Percentiles rank a stretch among this genome's conserved stretches.
phyloP scores from a whole-genome alignment of 2,888 invertebrate genomes.

The Nephrotoma guestfalica region DNA sequence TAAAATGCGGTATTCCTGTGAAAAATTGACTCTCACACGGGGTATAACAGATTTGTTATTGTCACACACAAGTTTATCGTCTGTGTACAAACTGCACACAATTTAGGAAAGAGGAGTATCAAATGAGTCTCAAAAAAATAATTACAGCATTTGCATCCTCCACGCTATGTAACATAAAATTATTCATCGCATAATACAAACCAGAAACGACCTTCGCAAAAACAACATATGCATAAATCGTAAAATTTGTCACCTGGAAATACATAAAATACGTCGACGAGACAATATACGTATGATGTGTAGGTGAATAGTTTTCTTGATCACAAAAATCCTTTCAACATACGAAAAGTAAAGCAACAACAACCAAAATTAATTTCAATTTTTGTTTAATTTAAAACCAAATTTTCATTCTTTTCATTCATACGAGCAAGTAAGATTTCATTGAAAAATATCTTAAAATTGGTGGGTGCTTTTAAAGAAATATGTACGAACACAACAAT shows the following conservation, averaged over 20 bases:
- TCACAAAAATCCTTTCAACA: background rate
- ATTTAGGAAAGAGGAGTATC: too few relatives aligned
- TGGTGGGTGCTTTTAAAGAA: background rate
- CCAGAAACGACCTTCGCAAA: background rate
- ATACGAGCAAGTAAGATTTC: background rate
- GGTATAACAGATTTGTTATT: too few relatives aligned
- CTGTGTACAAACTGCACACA: too few relatives aligned
- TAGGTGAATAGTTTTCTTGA: background rate
- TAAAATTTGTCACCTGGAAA: background rate
- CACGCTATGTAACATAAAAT: background rate
- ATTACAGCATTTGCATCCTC: background rate
- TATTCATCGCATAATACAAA: background rate
- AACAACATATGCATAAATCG: background rate
- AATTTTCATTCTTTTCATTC: background rate
- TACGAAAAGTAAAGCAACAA: background rate
- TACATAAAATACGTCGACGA: background rate
- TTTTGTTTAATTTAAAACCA: background rate
- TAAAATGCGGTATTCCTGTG: too few relatives aligned
- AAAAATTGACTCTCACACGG: too few relatives aligned
- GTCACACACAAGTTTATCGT: too few relatives aligned
- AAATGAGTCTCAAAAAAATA: too few relatives aligned
- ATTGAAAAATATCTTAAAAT: background rate
- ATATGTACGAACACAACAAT: background rate
- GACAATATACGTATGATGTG: background rate
- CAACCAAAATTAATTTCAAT: background rate